A percentile compares a stretch with the other conserved stretches of the same genome.
These are phyloP conservation scores for Epinotia brunnichana DNA, from an alignment of 2,888 invertebrate species.

Conservation along the genomic window DNA sequence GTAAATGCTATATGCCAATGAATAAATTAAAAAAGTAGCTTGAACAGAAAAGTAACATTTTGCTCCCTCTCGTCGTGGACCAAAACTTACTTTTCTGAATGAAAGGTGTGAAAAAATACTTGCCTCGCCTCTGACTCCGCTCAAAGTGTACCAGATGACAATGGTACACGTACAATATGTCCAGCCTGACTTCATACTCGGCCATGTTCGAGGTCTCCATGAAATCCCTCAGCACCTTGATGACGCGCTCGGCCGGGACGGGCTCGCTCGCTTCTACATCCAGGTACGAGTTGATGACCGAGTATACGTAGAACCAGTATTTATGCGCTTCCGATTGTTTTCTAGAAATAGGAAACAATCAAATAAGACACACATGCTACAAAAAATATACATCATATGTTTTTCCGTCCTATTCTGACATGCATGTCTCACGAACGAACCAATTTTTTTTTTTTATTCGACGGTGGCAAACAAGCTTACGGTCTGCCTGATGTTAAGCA, in stretches of 20 bases:
- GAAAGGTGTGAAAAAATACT: conserved; percentile 44
- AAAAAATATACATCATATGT: too few relatives aligned
- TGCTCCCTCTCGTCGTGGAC: too few relatives aligned
- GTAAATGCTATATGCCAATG: too few relatives aligned
- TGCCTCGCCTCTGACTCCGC: conserved; percentile 72
- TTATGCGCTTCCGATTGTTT: conserved; percentile 88
- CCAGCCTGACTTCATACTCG: conserved; percentile 91
- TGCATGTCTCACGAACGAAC: too few relatives aligned
- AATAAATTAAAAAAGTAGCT: too few relatives aligned
- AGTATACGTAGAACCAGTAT: conserved; percentile 96
- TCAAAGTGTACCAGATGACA: conserved; percentile 88
- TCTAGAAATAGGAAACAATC: conserved; percentile 59
- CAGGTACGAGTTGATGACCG: conserved; percentile 86
- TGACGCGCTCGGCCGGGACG: conserved; percentile 57
- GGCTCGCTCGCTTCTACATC: conserved; percentile 54
- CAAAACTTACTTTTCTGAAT: too few relatives aligned
- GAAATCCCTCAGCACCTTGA: conserved; percentile 89
- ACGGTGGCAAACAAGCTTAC: too few relatives aligned
- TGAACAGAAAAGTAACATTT: too few relatives aligned
- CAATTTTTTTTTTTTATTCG: too few relatives aligned
- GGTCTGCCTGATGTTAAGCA: too few relatives aligned
- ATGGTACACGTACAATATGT: conserved; percentile 91
- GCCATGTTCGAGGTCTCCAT: conserved; percentile 92
- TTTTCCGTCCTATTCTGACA: too few relatives aligned
- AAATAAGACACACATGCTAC: too few relatives aligned